These are phyloP conservation scores for Catamblyrhynchus diadema DNA, from an alignment of 2,797 vertebrate species.

Conservation along the genomic window DNA sequence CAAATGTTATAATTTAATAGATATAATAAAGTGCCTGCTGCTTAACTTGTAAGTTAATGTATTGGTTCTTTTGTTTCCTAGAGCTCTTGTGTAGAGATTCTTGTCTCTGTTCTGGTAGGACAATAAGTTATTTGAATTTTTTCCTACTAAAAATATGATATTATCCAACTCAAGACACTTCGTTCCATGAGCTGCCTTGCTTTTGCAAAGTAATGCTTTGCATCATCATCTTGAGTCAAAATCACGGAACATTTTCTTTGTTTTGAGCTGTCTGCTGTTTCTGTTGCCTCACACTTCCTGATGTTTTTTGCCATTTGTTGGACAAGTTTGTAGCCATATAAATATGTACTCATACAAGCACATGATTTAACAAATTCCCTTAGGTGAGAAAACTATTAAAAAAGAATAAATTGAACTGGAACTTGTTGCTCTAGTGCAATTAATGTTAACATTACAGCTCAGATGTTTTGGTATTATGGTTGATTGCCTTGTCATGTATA, in stretches of 20 bases:
- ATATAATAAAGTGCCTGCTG: not conserved
- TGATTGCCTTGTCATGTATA: not conserved
- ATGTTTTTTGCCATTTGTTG: not conserved
- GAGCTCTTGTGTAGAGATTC: not conserved
- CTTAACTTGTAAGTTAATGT: constrained; percentile 8
- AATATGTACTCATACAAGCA: not conserved
- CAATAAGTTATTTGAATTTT: not conserved
- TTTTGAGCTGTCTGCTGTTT: not conserved
- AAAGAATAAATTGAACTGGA: not conserved
- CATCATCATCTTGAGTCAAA: not conserved
- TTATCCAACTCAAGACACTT: not conserved
- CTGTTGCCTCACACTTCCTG: not conserved
- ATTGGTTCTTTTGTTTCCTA: not conserved
- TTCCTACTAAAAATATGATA: not conserved
- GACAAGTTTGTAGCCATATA: not conserved
- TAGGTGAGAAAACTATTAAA: not conserved
- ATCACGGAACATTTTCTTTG: not conserved
- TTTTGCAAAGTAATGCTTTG: not conserved
- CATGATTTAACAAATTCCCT: not conserved
- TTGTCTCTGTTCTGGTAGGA: not conserved
- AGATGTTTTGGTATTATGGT: not conserved
- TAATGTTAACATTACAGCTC: not conserved
- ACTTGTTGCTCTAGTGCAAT: not conserved
- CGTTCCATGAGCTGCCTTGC: not conserved
- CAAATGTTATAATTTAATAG: constrained; percentile 15